These are phyloP conservation scores for Gavia stellata DNA, from an alignment of 2,113 vertebrate species.

Conservation along the genomic window DNA sequence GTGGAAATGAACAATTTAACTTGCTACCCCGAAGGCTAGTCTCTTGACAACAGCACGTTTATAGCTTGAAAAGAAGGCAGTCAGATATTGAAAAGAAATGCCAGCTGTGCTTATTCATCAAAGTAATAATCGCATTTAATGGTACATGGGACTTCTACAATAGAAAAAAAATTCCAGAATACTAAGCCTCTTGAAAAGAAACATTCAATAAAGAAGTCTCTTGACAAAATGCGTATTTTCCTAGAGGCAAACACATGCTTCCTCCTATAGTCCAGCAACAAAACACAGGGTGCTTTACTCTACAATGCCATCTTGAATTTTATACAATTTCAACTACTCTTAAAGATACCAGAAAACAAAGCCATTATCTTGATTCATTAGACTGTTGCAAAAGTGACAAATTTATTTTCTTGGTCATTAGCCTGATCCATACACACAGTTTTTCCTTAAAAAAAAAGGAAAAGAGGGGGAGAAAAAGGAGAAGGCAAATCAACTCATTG, in stretches of 20 bases:
- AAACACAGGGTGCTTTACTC: not conserved
- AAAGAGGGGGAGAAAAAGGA: not conserved
- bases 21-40: constrained; percentile 37
- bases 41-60: constrained; percentile 45
- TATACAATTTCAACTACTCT: not conserved
- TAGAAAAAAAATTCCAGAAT: constrained; percentile 44
- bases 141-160: constrained; percentile 43
- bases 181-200: constrained; percentile 50
- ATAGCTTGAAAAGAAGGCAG: constrained; percentile 30
- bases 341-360: not conserved
- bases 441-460: not conserved
- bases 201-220: not conserved
- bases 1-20: constrained; percentile 44
- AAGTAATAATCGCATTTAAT: constrained; percentile 60
- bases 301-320: not conserved
- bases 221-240: not conserved
- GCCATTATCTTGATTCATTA: not conserved
- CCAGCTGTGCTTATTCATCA: constrained; percentile 60
- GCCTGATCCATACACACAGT: not conserved
- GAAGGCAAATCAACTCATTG: not conserved
- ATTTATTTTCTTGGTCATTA: not conserved
- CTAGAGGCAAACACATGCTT: constrained; percentile 22
- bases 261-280: not conserved
- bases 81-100: constrained; percentile 56
- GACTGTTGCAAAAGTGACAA: not conserved